Percentiles rank a stretch among this genome's conserved stretches.
phyloP scores from a whole-genome alignment of 2,888 invertebrate species.

The Isotomurus palustris region DNA sequence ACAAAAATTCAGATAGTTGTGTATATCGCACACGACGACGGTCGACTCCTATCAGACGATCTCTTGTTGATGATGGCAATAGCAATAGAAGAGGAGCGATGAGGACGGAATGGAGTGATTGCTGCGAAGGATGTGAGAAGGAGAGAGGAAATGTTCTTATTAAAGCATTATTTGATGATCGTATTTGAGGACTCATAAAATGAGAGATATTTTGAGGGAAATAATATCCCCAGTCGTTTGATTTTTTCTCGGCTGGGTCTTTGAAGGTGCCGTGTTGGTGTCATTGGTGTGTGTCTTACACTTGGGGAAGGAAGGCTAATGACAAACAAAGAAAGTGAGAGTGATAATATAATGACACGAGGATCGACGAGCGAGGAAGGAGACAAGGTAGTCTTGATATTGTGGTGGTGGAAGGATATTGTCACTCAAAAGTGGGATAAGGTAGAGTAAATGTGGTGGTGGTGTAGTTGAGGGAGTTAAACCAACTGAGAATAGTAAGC shows the following conservation, averaged over 20 bases:
- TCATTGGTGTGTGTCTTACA: constrained; percentile 19
- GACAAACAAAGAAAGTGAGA: constrained; percentile 27
- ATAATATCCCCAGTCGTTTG: constrained; percentile 30
- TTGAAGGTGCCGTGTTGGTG: constrained; percentile 25
- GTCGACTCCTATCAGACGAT: too few relatives aligned
- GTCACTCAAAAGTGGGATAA: too few relatives aligned
- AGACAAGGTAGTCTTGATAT: neutral
- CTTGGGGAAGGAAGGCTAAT: too few relatives aligned
- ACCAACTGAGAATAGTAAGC: constrained; percentile 15
- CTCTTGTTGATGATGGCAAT: neutral
- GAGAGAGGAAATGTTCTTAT: constrained; percentile 15
- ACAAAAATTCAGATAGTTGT: constrained; percentile 4
- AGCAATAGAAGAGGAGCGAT: neutral
- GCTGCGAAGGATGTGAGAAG: constrained; percentile 3
- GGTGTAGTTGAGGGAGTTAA: constrained; percentile 1
- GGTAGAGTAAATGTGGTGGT: neutral
- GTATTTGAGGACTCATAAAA: constrained; percentile 39
- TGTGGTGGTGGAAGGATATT: neutral
- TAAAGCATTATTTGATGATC: constrained; percentile 25
- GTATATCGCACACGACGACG: too few relatives aligned
- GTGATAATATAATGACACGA: too few relatives aligned
- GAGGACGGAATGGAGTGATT: neutral
- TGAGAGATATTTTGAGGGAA: constrained; percentile 36
- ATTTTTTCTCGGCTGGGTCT: constrained; percentile 31
- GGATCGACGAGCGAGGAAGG: too few relatives aligned